Percentiles rank a stretch among this genome's conserved stretches.
These are phyloP conservation scores for Limnephilus auricula DNA, from an alignment of 2,888 invertebrate species.

Conservation along the genomic window DNA sequence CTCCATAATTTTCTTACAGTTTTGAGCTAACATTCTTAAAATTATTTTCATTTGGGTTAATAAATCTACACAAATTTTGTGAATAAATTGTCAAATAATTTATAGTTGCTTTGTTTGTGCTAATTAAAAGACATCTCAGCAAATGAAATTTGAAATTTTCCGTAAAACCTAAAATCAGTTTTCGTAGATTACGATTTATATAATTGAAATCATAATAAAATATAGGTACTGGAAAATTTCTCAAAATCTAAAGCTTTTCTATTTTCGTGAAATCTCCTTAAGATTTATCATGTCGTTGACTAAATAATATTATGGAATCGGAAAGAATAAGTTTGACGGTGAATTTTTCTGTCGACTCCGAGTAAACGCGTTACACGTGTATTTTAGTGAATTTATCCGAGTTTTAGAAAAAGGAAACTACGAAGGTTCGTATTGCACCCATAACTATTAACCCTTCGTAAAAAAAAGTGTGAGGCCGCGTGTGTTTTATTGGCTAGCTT, in stretches of 20 bases:
- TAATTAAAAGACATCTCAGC: background rate
- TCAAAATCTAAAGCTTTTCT: background rate
- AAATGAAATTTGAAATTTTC: no score
- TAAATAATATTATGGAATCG: background rate
- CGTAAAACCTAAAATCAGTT: background rate
- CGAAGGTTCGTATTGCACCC: constrained; percentile 22
- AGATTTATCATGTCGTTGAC: background rate
- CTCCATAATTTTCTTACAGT: background rate
- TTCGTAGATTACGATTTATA: background rate
- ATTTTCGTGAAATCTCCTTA: background rate
- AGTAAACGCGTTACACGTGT: background rate
- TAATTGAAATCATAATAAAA: background rate
- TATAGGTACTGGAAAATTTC: background rate
- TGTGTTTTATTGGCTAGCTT: constrained; percentile 50
- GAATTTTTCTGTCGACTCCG: background rate
- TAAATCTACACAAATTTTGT: no score
- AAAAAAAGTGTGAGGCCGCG: constrained; percentile 51
- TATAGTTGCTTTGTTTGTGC: background rate
- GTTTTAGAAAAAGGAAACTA: constrained; percentile 4
- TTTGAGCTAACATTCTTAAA: no score
- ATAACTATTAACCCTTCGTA: constrained; percentile 50
- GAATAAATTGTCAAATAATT: background rate
- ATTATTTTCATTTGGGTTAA: no score
- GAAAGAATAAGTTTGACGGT: background rate
- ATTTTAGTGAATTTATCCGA: background rate